Evolutionary conservation across 2,888 invertebrate species (phyloP).

Genomic region (Julus scandinavius): DNA sequence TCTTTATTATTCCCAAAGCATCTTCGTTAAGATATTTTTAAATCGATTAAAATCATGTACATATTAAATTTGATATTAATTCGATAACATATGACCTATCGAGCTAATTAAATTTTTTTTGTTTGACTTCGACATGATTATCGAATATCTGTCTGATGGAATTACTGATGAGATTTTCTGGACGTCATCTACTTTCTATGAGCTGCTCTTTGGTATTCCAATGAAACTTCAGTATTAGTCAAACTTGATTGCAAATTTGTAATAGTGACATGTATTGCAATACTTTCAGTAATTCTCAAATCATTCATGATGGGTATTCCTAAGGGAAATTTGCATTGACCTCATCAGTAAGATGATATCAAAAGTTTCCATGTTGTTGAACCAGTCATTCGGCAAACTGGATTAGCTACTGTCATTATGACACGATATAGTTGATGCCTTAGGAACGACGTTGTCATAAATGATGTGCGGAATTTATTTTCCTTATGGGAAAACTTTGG

Average conservation of each 20-base stretch:
- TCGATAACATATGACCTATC: neutral
- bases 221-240: too few species aligned
- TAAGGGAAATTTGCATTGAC: neutral
- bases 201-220: neutral
- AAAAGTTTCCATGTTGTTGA: neutral
- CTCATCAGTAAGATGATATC: neutral
- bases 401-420: neutral
- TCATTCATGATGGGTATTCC: neutral
- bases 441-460: neutral
- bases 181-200: neutral
- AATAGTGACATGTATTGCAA: neutral
- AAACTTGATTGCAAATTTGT: too few species aligned
- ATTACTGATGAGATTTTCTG: neutral
- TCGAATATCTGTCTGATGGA: neutral
- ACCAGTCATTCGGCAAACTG: neutral
- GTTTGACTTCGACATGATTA: neutral
- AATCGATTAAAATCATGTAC: neutral
- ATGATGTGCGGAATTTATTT: neutral
- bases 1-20: neutral
- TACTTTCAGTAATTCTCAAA: neutral
- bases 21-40: neutral
- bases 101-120: neutral
- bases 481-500: neutral
- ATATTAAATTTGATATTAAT: neutral
- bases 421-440: neutral